Evolutionary conservation across 2,797 vertebrate species (phyloP).

Genomic region (Arrhamphus sclerolepis): DNA sequence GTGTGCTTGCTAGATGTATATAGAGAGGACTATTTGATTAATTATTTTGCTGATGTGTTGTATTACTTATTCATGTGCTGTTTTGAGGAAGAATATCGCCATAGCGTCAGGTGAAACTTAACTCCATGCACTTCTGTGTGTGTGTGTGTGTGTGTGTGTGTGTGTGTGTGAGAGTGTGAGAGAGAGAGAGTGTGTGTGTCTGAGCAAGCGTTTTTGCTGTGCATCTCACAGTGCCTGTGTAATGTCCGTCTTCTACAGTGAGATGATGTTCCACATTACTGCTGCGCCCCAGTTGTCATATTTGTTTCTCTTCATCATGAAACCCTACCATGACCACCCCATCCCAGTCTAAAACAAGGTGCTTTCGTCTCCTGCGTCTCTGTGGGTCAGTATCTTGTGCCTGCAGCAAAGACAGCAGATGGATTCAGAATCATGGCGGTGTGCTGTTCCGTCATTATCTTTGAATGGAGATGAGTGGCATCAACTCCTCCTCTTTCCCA

Average conservation of each 20-base stretch:
- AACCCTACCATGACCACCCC: background rate
- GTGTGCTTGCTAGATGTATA: conserved; percentile 57
- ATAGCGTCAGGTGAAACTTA: conserved; percentile 78
- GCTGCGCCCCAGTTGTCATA: conserved; percentile 22
- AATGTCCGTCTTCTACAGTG: conserved; percentile 54
- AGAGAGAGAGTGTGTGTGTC: conserved; percentile 36
- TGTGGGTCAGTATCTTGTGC: conserved; percentile 41
- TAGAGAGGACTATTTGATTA: conserved; percentile 60
- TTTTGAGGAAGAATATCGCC: conserved; percentile 69
- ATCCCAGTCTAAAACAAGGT: background rate
- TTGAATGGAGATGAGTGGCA: conserved; percentile 63
- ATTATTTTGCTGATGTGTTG: conserved; percentile 49
- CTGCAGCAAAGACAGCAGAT: conserved; percentile 59
- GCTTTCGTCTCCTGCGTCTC: conserved; percentile 14
- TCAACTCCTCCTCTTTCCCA: conserved; percentile 63
- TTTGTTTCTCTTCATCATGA: background rate
- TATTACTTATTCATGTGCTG: conserved; percentile 64
- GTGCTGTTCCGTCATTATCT: conserved; percentile 56
- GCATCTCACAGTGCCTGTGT: conserved; percentile 67
- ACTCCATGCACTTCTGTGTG: conserved; percentile 59
- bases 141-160: conserved; percentile 21
- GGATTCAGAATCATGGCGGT: conserved; percentile 45
- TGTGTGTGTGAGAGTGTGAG: background rate
- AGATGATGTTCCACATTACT: conserved; percentile 52
- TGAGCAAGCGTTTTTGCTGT: conserved; percentile 14